Conservation (phyloP, 2,888 invertebrate species). For the Agrochola circellaris region DNA sequence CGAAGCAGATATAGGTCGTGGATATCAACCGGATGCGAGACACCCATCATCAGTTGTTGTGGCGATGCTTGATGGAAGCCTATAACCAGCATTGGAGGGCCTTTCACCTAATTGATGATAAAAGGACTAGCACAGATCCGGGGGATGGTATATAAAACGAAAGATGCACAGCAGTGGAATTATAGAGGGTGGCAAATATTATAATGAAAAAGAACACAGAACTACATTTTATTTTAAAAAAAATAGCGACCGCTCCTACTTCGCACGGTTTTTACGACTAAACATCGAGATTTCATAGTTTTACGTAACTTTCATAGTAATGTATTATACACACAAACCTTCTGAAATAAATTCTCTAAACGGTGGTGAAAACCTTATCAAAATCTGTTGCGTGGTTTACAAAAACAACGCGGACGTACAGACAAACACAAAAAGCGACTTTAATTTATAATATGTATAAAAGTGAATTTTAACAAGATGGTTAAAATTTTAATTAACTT, state of each 20-base stretch:
- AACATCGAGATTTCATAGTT: no score
- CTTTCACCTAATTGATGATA: background rate
- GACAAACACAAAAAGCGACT: no score
- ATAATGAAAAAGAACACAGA: background rate
- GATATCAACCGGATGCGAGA: background rate
- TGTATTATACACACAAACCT: no score
- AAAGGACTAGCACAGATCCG: background rate
- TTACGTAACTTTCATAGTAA: no score
- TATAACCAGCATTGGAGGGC: background rate
- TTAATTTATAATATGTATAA: no score
- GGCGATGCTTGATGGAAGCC: background rate
- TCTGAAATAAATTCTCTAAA: no score
- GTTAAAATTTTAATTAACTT: constrained; percentile 45
- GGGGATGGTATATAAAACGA: background rate
- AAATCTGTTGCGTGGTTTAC: no score
- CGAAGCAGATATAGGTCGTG: background rate
- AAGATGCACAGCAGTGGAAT: background rate
- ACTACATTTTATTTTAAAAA: background rate
- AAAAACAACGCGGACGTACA: no score
- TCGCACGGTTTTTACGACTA: no score
- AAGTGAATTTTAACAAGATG: background rate
- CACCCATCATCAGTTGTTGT: background rate
- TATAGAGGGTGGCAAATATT: background rate
- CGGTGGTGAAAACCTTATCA: no score
- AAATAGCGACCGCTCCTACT: no score